Conservation (phyloP, 2,113 vertebrate genomes). For the Antennarius striatus region DNA sequence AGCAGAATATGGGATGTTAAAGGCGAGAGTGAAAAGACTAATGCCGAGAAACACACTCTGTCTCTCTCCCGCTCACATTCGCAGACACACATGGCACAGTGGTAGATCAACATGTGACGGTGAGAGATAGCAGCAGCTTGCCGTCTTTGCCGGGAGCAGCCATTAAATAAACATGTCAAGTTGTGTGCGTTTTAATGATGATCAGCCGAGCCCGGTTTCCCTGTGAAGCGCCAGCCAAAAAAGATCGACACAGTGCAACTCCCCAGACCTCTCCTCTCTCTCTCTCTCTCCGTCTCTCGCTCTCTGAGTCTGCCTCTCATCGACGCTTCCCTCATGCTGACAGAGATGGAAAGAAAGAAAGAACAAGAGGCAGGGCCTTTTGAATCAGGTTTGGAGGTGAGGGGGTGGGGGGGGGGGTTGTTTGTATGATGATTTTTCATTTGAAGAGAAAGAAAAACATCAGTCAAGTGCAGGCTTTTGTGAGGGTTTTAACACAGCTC, state of each 20-base stretch:
- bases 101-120: constrained; percentile 77
- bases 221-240: constrained; percentile 76
- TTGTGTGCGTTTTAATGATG: constrained; percentile 78
- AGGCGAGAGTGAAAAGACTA: constrained; percentile 43
- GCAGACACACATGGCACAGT: constrained; percentile 67
- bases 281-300: constrained; percentile 32
- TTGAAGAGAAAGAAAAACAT: constrained; percentile 75
- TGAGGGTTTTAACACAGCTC: constrained; percentile 60
- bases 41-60: constrained; percentile 31
- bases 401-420: constrained; percentile 32
- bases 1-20: constrained; percentile 36
- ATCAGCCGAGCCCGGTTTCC: constrained; percentile 71
- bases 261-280: constrained; percentile 72
- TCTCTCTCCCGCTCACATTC: constrained; percentile 20
- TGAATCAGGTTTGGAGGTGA: constrained; percentile 58
- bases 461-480: constrained; percentile 71
- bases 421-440: constrained; percentile 75
- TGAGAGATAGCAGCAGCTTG: constrained; percentile 80
- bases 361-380: constrained; percentile 70
- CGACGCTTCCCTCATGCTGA: constrained; percentile 70
- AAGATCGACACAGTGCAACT: constrained; percentile 76
- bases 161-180: constrained; percentile 83
- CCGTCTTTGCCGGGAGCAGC: constrained; percentile 77
- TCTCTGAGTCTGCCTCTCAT: constrained; percentile 58
- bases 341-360: constrained; percentile 73